Base-by-base conservation (phyloP, 2,797 vertebrate species). In the Bucorvus abyssinicus region DNA sequence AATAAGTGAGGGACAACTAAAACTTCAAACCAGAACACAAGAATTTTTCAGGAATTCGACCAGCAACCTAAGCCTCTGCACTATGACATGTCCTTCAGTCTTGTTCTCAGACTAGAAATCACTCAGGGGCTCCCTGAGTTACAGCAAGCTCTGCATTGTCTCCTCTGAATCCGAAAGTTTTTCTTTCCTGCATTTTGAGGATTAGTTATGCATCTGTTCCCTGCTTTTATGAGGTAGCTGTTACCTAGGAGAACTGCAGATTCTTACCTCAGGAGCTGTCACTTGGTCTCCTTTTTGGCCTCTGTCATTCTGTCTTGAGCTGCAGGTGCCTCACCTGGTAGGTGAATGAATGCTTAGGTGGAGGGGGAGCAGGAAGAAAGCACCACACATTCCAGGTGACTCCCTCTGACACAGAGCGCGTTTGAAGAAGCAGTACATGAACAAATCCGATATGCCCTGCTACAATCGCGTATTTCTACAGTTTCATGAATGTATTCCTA, bases 21-120 rank as follows among this genome's bases (percentile, higher is more conserved):
- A 53, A 14, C 15, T 68, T 85, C 42, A 83, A 55, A 80, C n/a
- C 22, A 96, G 84, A 95, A 71, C 24, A 74, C 22, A 49, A 68
- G 29, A 53, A 36, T 38, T 76, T 83, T 86, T 85, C 38, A 75
- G 86, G 91, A 94, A 61, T 94, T 76, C 89, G n/a, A 81, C 77
- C 7, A 71, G 34, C 20, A 26, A 2, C 36, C 29, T 56, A 75
- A 87, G 16, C 24, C 20, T 64, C 38, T 84, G 59, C 21, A 50
- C 12, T 68, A 26, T 14, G 24, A 6, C 32, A 34, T 4, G 23
- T 47, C 27, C 53, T 52, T 77, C 60, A 30, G 27, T 63, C 61
- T 59, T 81, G 27, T 8, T 77, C 14, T 74, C 45, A 65, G 6
- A 55, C 49, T 61, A 78, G 40, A 75, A 67, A 63, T 7, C 16